These are phyloP conservation scores for Lerema accius DNA, from an alignment of 1,140 invertebrate species.

Conservation along the genomic window DNA sequence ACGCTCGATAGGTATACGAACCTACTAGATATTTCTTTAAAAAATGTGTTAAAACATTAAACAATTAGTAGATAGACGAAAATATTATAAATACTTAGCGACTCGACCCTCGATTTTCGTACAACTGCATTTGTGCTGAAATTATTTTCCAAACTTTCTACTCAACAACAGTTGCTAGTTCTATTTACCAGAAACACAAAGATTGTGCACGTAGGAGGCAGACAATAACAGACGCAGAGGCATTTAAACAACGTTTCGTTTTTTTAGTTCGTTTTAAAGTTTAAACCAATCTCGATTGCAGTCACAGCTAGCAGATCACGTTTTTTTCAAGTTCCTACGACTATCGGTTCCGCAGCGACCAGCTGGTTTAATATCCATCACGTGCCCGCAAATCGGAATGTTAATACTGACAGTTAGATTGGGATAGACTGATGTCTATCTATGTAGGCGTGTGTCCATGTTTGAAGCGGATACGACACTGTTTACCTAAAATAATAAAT, in stretches of 20 bases:
- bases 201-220: constrained; percentile 11
- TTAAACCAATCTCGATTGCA: constrained; percentile 42
- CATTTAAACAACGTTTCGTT: constrained; percentile 35
- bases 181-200: constrained; percentile 27
- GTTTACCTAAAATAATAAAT: too few relatives aligned
- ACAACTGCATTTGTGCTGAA: too few relatives aligned
- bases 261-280: constrained; percentile 35
- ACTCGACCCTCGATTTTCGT: too few relatives aligned
- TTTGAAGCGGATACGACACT: neutral
- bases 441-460: neutral
- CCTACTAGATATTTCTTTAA: too few relatives aligned
- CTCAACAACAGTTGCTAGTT: too few relatives aligned
- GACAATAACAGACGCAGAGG: constrained; percentile 31
- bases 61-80: too few relatives aligned
- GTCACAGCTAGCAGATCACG: constrained; percentile 36
- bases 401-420: constrained; percentile 62
- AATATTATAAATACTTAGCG: too few relatives aligned
- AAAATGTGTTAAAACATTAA: too few relatives aligned
- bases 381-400: constrained; percentile 64
- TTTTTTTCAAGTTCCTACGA: constrained; percentile 12
- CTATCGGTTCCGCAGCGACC: constrained; percentile 41
- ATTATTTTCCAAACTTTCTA: too few relatives aligned
- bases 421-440: constrained; percentile 51
- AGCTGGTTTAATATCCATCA: constrained; percentile 65
- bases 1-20: too few relatives aligned